Evolutionary conservation across 2,888 invertebrate species (phyloP), one percentile per base, ranked within the genome.

Genomic region (Argynnis bischoffii): DNA sequence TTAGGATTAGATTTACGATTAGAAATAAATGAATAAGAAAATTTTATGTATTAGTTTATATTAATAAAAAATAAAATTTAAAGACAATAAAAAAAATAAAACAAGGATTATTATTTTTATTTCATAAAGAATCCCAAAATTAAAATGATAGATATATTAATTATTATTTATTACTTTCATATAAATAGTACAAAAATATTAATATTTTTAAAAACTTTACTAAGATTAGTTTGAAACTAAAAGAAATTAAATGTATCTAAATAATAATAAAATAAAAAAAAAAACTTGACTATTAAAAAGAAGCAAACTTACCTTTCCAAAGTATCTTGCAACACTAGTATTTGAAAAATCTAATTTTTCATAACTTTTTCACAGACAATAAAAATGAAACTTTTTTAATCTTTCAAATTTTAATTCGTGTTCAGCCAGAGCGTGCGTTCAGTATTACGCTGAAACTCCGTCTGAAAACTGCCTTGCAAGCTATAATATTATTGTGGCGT

Each of bases 361-460:
- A 41, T 31, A 50, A 35, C 18, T 61, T 61, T 61, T 18, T 15
- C 61, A 61, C 51, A 61, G 61, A 61, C 51, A 61, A 61, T 41
- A 61, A 51, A 61, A 50, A 41, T 8, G 51, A 51, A 51, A 61
- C 48, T 50, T 61, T 61, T 61, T 51, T 61, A 16, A 51, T 61
- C 13, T 61, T 60, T 50, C 35, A 31, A 11, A 1, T 31, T 61
- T 60, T 14, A 21, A 61, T 18, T 51, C 61, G 61, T 51, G 14
- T 61, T 61, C 55, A 50, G 35, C 35, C 63, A 46, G 80, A 67
- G 76, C 80, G 71, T 74, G 73, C 65, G 72, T 76, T 54, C 57
- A 48, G 67, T 47, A 51, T 61, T 55, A 74, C 78, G 78, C 80
- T 72, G 79, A 77, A 82, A 83, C 82, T 84, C 84, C 81, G 78